A percentile compares a stretch with the other conserved stretches of the same genome.
Evolutionary conservation across 2,113 vertebrate species (phyloP).

Genomic region (Anarrhichthys ocellatus): DNA sequence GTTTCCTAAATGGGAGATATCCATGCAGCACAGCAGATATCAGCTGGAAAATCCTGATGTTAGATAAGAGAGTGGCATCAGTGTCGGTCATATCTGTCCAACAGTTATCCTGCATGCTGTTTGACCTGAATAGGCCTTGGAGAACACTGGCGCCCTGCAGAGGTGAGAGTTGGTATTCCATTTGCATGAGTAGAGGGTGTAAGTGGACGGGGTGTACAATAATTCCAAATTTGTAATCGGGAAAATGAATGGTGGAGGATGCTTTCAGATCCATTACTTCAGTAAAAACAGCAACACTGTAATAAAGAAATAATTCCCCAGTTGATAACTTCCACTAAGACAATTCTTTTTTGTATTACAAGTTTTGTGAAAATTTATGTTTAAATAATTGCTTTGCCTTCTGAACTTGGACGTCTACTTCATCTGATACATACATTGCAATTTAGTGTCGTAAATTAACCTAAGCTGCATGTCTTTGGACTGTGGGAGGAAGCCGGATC

Average conservation of each 20-base stretch:
- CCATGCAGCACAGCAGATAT: background rate
- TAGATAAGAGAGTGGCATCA: constrained; percentile 8
- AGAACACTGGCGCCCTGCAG: constrained; percentile 38
- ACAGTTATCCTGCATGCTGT: background rate
- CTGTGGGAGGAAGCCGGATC: no score
- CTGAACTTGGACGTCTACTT: no score
- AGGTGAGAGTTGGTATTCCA: background rate
- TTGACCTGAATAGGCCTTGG: constrained; percentile 1
- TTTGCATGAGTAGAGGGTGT: background rate
- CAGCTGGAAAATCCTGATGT: constrained; percentile 18
- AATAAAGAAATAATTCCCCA: no score
- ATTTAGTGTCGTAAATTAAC: no score
- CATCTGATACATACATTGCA: no score
- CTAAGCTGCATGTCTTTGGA: no score
- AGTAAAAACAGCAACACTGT: no score
- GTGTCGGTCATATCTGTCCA: background rate
- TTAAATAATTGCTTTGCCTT: no score
- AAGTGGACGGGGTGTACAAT: background rate
- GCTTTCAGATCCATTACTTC: background rate
- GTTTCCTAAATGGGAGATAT: constrained; percentile 2
- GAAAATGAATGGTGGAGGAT: background rate
- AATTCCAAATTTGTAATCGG: no score
- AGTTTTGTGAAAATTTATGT: no score
- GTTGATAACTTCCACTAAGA: no score
- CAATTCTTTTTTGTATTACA: no score